Evolutionary conservation across 1,140 invertebrate species (phyloP).

Genomic region (Orchesella cincta): DNA sequence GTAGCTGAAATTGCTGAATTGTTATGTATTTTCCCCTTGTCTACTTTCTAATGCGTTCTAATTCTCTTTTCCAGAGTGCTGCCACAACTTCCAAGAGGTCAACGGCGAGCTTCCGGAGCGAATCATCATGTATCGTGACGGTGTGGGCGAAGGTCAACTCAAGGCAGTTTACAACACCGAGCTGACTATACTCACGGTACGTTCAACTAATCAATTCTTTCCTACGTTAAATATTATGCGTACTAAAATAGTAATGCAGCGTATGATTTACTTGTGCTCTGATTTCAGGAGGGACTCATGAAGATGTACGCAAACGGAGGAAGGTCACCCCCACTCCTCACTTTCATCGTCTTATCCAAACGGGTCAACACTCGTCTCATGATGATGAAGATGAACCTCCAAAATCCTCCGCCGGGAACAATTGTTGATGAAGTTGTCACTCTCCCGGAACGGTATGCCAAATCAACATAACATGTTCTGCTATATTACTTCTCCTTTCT

Average conservation of each 20-base stretch:
- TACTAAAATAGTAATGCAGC: background rate
- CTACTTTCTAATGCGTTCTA: no score
- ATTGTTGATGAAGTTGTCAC: constrained; percentile 64
- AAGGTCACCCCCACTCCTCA: constrained; percentile 59
- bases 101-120: constrained; percentile 56
- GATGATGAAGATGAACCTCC: background rate
- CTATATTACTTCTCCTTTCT: no score
- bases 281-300: background rate
- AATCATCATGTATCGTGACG: constrained; percentile 74
- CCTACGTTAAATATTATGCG: no score
- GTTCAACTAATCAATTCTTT: no score
- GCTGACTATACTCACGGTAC: no score
- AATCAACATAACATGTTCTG: background rate
- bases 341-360: constrained; percentile 63
- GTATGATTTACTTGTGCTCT: background rate
- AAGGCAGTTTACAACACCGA: constrained; percentile 67
- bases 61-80: constrained; percentile 55
- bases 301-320: background rate
- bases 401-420: constrained; percentile 64
- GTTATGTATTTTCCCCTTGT: background rate
- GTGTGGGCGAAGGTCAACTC: constrained; percentile 83
- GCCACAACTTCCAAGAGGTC: constrained; percentile 56
- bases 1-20: no score
- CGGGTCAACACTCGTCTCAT: constrained; percentile 62
- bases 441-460: constrained; percentile 58